Percentiles rank a stretch among this genome's conserved stretches.
phyloP scores from a whole-genome alignment of 2,797 vertebrate species.

The Staurois parvus region DNA sequence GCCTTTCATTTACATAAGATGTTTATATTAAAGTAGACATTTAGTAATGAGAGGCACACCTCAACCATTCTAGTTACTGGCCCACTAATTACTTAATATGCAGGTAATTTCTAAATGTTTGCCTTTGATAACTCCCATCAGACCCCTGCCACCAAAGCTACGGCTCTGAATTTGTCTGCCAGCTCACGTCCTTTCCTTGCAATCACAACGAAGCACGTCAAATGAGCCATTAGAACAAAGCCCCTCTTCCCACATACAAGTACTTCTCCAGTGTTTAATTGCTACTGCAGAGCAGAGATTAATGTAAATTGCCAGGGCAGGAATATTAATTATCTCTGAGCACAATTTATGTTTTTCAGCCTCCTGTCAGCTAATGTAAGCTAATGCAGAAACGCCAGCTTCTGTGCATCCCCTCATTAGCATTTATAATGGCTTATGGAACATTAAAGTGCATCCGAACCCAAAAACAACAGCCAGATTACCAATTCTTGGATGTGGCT shows the following conservation, averaged over 20 bases:
- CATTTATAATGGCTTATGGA: not conserved
- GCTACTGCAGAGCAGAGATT: slow-evolving; percentile 16
- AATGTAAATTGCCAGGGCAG: slow-evolving; percentile 31
- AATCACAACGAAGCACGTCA: slow-evolving; percentile 17
- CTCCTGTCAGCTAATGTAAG: slow-evolving; percentile 13
- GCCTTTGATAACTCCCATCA: not conserved
- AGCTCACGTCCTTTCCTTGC: not conserved
- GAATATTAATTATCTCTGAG: slow-evolving; percentile 37
- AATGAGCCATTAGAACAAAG: slow-evolving; percentile 26
- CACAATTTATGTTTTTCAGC: slow-evolving; percentile 28
- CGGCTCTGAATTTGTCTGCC: not conserved
- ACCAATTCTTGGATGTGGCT: too few species aligned
- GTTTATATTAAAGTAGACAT: not conserved
- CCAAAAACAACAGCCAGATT: too few species aligned
- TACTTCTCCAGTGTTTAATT: slow-evolving; percentile 20
- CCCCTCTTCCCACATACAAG: not conserved
- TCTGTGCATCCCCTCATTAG: slow-evolving; percentile 8
- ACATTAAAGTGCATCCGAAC: not conserved
- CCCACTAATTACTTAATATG: not conserved
- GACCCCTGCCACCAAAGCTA: not conserved
- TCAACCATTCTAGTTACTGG: not conserved
- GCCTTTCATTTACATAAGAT: not conserved
- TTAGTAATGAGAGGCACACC: not conserved
- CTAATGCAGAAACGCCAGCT: slow-evolving; percentile 3
- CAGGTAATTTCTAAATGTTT: not conserved